Conservation (phyloP, 2,888 invertebrate species). For the Polyommatus icarus region DNA sequence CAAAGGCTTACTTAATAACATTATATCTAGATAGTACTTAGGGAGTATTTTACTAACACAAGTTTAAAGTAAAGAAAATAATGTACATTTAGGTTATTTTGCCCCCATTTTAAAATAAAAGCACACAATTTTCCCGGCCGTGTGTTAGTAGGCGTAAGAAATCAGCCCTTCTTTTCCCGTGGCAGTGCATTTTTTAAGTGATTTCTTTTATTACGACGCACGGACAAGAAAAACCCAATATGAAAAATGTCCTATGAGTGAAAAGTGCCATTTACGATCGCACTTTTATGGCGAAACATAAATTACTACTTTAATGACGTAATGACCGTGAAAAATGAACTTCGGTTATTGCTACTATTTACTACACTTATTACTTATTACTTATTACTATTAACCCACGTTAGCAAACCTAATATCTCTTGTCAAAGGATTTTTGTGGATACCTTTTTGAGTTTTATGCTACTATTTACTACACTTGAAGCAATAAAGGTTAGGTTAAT, state of each 20-base stretch:
- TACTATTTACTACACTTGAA: background rate
- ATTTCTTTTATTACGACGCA: constrained; percentile 74
- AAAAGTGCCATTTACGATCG: constrained; percentile 69
- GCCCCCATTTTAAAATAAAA: background rate
- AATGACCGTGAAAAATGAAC: constrained; percentile 10
- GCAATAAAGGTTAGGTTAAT: too few relatives aligned
- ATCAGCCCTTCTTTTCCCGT: constrained; percentile 53
- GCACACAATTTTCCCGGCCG: constrained; percentile 37
- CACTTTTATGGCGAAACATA: constrained; percentile 60
- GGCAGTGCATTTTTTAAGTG: constrained; percentile 73
- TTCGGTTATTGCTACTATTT: background rate
- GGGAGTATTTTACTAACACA: background rate
- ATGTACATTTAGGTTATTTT: background rate
- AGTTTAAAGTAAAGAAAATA: background rate
- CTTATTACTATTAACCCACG: too few relatives aligned
- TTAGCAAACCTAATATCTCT: too few relatives aligned
- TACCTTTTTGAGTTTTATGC: too few relatives aligned
- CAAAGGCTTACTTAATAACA: too few relatives aligned
- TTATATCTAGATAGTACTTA: background rate
- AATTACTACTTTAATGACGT: constrained; percentile 20
- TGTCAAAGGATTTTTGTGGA: too few relatives aligned
- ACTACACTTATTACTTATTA: too few relatives aligned
- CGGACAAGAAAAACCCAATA: constrained; percentile 62
- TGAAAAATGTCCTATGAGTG: constrained; percentile 67
- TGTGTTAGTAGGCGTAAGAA: constrained; percentile 55